phyloP scores from a whole-genome alignment of 2,888 invertebrate genomes.

The Orthosia cruda region DNA sequence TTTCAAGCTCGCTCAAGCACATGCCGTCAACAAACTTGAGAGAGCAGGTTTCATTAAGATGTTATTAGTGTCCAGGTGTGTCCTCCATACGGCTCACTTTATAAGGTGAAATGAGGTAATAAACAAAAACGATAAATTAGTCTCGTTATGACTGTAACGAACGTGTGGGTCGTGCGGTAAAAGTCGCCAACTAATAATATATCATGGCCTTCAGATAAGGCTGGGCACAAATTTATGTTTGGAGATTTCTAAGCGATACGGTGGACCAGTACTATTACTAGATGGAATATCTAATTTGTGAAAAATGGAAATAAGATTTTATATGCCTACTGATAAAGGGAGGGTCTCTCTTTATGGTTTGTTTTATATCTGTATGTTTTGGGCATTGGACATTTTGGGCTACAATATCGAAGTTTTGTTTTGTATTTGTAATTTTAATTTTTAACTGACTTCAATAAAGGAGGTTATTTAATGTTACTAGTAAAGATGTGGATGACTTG shows the following conservation, averaged over 20 bases:
- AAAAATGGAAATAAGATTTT: conserved; percentile 56
- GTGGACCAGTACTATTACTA: conserved; percentile 63
- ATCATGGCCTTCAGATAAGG: conserved; percentile 81
- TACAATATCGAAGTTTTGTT: neutral
- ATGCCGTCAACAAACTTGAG: conserved; percentile 44
- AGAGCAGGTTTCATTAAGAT: conserved; percentile 54
- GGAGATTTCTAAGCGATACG: conserved; percentile 79
- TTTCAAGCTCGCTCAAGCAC: conserved; percentile 34
- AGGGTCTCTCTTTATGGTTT: conserved; percentile 11
- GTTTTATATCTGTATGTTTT: conserved; percentile 14
- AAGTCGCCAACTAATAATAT: conserved; percentile 85
- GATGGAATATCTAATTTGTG: conserved; percentile 55
- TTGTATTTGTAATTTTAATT: no score
- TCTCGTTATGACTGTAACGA: conserved; percentile 85
- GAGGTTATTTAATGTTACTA: no score
- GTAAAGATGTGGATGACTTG: no score
- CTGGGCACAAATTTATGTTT: conserved; percentile 81
- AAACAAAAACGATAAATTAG: conserved; percentile 82
- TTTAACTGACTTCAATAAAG: no score
- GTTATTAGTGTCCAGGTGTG: conserved; percentile 59
- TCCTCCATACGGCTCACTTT: conserved; percentile 54
- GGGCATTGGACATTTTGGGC: neutral
- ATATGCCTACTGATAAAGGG: conserved; percentile 32
- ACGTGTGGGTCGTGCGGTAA: conserved; percentile 77
- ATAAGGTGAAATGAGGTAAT: conserved; percentile 57